phyloP scores from a whole-genome alignment of 2,888 invertebrate species.

The Azorinus chamasolen region DNA sequence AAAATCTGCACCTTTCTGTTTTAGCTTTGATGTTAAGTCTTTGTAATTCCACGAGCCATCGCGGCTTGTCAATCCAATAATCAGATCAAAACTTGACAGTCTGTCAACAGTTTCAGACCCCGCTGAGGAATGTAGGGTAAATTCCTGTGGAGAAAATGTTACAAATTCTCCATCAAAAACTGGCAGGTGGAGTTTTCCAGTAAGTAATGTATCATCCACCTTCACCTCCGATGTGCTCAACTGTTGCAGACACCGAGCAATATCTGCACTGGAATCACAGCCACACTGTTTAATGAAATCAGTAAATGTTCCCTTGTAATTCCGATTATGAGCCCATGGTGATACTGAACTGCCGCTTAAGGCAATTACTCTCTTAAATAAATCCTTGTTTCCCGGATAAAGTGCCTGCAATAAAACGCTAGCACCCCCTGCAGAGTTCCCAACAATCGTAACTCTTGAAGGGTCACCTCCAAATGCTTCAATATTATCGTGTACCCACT shows the following conservation, averaged over 20 bases:
- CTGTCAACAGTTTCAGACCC: no score
- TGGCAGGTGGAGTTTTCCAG: constrained; percentile 33
- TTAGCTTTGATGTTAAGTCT: no score
- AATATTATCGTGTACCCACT: no score
- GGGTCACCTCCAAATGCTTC: constrained; percentile 93
- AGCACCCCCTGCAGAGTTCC: constrained; percentile 90
- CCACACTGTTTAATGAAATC: constrained; percentile 29
- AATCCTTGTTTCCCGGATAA: constrained; percentile 36
- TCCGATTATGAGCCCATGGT: no score
- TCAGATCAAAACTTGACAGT: no score
- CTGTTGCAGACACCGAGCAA: no score
- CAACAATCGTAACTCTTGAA: constrained; percentile 91
- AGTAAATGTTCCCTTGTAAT: no score
- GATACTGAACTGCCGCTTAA: constrained; percentile 36
- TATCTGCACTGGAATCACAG: constrained; percentile 7
- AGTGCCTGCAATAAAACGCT: constrained; percentile 49
- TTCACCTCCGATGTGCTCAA: no score
- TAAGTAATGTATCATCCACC: no score
- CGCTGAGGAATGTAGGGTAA: no score
- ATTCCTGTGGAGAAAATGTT: constrained; percentile 31
- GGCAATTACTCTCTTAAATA: constrained; percentile 44
- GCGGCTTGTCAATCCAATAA: no score
- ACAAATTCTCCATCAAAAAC: constrained; percentile 49
- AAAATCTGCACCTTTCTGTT: constrained; percentile 22
- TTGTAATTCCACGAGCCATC: no score